Conservation (phyloP, 2,888 invertebrate genomes). For the Augiades crinisus region DNA sequence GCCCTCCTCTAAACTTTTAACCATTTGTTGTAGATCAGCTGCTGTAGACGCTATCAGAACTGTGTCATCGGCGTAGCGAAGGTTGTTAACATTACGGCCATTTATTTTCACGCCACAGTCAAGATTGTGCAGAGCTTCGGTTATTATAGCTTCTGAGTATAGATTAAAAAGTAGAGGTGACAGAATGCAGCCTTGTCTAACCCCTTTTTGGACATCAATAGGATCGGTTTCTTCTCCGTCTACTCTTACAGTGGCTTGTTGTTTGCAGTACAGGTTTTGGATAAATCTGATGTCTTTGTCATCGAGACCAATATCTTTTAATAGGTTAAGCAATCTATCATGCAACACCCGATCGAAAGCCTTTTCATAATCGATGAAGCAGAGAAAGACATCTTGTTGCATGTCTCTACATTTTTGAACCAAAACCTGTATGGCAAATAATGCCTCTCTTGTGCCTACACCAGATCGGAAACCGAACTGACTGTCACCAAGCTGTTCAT, state of each 20-base stretch:
- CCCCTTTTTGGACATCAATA: constrained; percentile 6
- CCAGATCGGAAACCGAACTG: constrained; percentile 26
- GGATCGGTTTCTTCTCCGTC: not conserved
- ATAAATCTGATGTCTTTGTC: constrained; percentile 24
- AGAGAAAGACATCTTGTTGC: constrained; percentile 28
- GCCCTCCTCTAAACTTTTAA: not conserved
- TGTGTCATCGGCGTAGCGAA: constrained; percentile 8
- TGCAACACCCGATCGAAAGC: constrained; percentile 25
- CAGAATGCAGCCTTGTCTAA: constrained; percentile 25
- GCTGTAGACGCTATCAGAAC: constrained; percentile 2
- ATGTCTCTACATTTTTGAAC: constrained; percentile 30
- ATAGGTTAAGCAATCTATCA: constrained; percentile 1
- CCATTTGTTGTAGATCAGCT: constrained; percentile 1
- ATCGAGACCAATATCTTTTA: constrained; percentile 22
- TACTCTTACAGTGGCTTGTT: constrained; percentile 3
- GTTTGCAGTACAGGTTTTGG: constrained; percentile 21
- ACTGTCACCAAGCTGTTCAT: no score
- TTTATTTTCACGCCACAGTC: constrained; percentile 4
- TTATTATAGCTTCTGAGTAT: constrained; percentile 16
- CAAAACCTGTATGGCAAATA: constrained; percentile 28
- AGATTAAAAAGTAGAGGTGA: constrained; percentile 21
- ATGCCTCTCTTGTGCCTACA: constrained; percentile 28
- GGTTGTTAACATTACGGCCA: not conserved
- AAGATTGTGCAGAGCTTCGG: not conserved
- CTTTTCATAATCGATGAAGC: constrained; percentile 30